A percentile compares a stretch with the other conserved stretches of the same genome.
phyloP scores from a whole-genome alignment of 2,888 invertebrate species.

The Sarcophaga subvicina region DNA sequence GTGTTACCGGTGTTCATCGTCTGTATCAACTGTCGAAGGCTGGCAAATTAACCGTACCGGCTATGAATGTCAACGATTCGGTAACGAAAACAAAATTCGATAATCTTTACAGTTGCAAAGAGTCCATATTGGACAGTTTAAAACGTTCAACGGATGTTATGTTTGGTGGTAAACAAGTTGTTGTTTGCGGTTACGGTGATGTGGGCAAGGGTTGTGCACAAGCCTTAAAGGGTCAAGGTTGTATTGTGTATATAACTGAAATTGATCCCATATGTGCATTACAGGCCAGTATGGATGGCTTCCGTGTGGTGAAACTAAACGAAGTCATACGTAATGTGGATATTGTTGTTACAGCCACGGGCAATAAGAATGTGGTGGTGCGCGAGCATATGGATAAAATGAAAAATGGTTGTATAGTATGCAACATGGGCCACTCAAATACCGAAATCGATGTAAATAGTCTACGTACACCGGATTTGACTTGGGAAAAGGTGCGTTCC shows the following conservation, averaged over 20 bases:
- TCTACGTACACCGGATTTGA: conserved; percentile 94
- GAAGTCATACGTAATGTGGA: conserved; percentile 97
- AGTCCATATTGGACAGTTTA: conserved; percentile 91
- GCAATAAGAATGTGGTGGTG: conserved; percentile 97
- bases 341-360: conserved; percentile 98
- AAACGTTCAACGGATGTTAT: conserved; percentile 89
- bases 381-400: conserved; percentile 98
- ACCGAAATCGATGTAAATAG: conserved; percentile 97
- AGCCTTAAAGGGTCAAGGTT: conserved; percentile 96
- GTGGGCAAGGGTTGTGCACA: conserved; percentile 98
- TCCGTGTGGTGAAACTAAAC: conserved; percentile 95
- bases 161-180: conserved; percentile 98
- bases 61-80: conserved; percentile 99
- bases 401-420: conserved; percentile 97
- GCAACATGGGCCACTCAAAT: conserved; percentile 99
- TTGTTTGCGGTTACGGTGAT: conserved; percentile 98
- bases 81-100: conserved; percentile 99
- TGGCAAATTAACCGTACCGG: conserved; percentile 95
- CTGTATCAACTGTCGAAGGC: conserved; percentile 97
- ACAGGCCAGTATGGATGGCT: conserved; percentile 98
- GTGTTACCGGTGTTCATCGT: conserved; percentile 98
- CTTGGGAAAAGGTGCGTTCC: conserved; percentile 98
- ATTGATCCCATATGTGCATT: conserved; percentile 99
- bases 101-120: conserved; percentile 97
- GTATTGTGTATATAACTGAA: conserved; percentile 94